Evolutionary conservation across 1,140 invertebrate species (phyloP).

Genomic region (Pachypeltis micranthus): DNA sequence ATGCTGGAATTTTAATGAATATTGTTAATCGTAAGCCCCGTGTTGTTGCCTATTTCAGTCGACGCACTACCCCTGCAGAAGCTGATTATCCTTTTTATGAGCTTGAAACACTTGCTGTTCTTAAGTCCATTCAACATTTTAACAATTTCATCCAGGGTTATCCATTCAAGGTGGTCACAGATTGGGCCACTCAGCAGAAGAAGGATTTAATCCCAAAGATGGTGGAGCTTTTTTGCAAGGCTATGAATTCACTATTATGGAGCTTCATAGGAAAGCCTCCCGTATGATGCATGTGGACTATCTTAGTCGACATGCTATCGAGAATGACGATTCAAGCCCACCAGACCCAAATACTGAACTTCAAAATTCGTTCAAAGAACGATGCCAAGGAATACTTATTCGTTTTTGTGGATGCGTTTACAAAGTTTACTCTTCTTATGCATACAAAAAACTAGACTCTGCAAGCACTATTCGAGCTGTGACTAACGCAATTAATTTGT

Average conservation of each 20-base stretch:
- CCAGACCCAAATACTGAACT: background rate
- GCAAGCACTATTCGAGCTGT: background rate
- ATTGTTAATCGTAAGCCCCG: conserved; percentile 13
- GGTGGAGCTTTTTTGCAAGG: background rate
- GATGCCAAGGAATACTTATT: conserved; percentile 18
- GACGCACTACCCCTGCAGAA: conserved; percentile 28
- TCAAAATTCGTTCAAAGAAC: background rate
- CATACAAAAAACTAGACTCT: background rate
- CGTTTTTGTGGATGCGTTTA: conserved; percentile 21
- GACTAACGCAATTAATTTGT: background rate
- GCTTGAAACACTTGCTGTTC: background rate
- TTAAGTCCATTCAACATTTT: background rate
- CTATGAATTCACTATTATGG: background rate
- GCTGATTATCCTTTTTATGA: background rate
- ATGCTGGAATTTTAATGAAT: conserved; percentile 21
- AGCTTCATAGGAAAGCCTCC: background rate
- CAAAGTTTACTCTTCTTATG: background rate
- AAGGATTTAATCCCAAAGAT: background rate
- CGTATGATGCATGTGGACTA: background rate
- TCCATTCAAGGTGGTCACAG: background rate
- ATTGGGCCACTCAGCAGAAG: background rate
- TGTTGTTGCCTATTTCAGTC: conserved; percentile 28
- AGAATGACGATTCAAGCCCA: background rate
- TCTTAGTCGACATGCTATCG: background rate
- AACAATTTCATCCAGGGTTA: background rate